Evolutionary conservation across 2,797 vertebrate species (phyloP).

Genomic region (Chrysolophus pictus): DNA sequence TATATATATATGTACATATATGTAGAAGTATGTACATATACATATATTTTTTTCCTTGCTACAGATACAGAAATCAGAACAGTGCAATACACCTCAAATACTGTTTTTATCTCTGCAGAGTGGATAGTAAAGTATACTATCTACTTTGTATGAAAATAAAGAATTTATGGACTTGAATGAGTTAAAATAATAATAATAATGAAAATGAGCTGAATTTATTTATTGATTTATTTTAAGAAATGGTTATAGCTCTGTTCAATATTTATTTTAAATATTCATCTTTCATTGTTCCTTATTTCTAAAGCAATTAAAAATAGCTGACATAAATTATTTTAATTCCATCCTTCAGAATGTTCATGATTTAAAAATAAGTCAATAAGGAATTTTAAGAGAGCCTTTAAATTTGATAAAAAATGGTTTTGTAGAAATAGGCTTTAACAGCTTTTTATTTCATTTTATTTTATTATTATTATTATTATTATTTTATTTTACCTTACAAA

Average conservation of each 20-base stretch:
- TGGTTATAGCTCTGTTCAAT: neutral
- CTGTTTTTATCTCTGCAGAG: neutral
- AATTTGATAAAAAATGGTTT: neutral
- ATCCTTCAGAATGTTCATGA: neutral
- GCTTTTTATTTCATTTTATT: too few species aligned
- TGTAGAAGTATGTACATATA: neutral
- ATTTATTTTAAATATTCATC: neutral
- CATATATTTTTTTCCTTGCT: neutral
- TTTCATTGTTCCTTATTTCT: neutral
- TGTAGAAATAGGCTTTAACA: neutral
- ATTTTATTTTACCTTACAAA: neutral
- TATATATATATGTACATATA: neutral
- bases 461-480: neutral
- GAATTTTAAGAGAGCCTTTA: neutral
- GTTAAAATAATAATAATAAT: neutral
- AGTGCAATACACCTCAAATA: neutral
- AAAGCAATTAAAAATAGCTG: neutral
- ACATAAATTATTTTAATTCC: neutral
- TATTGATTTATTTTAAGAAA: neutral
- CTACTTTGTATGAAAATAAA: neutral
- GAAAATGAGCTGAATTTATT: too few species aligned
- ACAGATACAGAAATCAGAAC: neutral
- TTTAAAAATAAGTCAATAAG: neutral
- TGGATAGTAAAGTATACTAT: neutral
- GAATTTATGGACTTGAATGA: neutral